Evolutionary conservation across 2,113 vertebrate genomes (phyloP).

Genomic region (Pica pica): DNA sequence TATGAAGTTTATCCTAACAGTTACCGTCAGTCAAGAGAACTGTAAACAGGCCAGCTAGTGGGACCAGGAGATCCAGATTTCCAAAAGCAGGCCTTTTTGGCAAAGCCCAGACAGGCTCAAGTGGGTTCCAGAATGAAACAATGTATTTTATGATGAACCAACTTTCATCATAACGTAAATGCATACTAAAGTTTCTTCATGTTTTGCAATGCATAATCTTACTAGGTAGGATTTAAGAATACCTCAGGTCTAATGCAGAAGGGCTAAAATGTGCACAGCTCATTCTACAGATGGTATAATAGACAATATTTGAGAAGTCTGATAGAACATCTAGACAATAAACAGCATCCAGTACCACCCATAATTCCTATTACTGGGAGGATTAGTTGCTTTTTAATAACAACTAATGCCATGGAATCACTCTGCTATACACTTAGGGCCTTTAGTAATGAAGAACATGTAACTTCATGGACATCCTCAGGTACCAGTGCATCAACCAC

Average conservation of each 20-base stretch:
- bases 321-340: neutral
- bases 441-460: neutral
- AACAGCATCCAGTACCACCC: neutral
- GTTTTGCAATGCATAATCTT: neutral
- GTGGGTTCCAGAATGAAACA: neutral
- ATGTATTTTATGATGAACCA: neutral
- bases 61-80: neutral
- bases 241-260: neutral
- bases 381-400: neutral
- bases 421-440: neutral
- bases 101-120: neutral
- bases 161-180: neutral
- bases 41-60: neutral
- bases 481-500: neutral
- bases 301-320: neutral
- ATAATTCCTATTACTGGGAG: neutral
- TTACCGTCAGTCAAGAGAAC: neutral
- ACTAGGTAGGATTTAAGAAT: neutral
- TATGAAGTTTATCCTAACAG: neutral
- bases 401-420: neutral
- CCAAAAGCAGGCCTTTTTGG: neutral
- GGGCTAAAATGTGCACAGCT: neutral
- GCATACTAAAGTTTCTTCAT: neutral
- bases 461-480: neutral
- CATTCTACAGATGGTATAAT: neutral